Evolutionary conservation across 2,797 vertebrate species (phyloP).

Genomic region (Paramormyrops hopkinsi): DNA sequence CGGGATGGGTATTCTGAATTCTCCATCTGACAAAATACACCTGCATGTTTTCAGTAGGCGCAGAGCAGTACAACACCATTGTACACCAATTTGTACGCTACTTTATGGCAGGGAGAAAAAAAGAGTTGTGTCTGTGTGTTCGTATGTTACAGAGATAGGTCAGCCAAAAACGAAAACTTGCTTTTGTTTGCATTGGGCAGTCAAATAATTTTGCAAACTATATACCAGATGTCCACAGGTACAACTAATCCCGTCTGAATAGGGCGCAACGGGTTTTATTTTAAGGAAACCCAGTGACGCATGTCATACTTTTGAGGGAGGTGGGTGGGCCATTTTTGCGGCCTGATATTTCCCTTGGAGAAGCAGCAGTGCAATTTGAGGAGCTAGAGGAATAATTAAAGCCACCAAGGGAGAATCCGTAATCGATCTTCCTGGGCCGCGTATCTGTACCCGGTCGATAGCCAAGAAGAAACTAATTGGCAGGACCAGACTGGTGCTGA

Average conservation of each 20-base stretch:
- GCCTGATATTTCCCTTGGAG: neutral
- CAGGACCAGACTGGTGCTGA: slow-evolving; percentile 19
- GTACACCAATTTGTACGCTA: neutral
- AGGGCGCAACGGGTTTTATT: neutral
- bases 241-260: neutral
- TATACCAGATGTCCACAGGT: neutral
- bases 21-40: neutral
- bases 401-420: slow-evolving; percentile 31
- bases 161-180: neutral
- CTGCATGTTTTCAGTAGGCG: neutral
- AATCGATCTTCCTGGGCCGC: slow-evolving; percentile 31
- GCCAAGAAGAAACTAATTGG: slow-evolving; percentile 35
- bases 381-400: slow-evolving; percentile 37
- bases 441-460: slow-evolving; percentile 33
- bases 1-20: neutral
- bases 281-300: neutral
- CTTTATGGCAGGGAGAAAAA: neutral
- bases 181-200: neutral
- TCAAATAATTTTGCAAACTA: neutral
- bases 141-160: neutral
- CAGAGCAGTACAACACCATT: neutral
- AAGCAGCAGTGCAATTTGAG: slow-evolving; percentile 19
- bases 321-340: neutral
- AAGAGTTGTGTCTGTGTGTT: neutral
- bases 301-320: neutral